Base-by-base conservation (phyloP, 2,113 vertebrate species). In the Xiphophorus couchianus region DNA sequence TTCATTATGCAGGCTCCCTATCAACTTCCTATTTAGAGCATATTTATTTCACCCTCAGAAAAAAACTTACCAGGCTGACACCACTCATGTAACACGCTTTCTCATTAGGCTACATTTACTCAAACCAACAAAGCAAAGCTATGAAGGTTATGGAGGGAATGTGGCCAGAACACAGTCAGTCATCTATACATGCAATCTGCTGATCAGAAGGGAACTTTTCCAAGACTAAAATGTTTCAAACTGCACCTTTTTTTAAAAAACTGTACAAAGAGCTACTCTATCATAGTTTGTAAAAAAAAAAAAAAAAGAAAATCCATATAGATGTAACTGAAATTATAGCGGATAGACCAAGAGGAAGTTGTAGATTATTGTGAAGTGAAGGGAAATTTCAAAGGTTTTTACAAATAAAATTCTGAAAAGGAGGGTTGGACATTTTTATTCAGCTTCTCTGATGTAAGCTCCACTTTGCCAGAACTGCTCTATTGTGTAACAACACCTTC, bases 81-180 rank as follows among this genome's bases (percentile, higher is more conserved):
- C 48, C 39, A 77, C 48, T 35, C 54, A 62, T 78, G 78, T 62
- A 14, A 79, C 42, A 79, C 33, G 67, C 64, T 82, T 67, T 60
- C 44, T 81, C 87, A 91, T 93, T 90, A 86, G 67, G 58, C 66
- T 80, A 71, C 71, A 70, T 78, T 86, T 82, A 82, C 58, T 71
- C 86, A 65, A 79, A 77, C 61, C 87, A 86, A 79, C 66, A 83
- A 84, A 84, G 72, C 62, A 19, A 72, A 69, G 74, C 72, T 83
- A 71, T 85, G 82, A 76, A 82, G 79, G 15, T 72, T 83, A 71
- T 85, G 82, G 74, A 82, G 79, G 15, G 86, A 83, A 81, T 89
- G 25, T 70, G 28, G 81, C 69, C 65, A 70, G 70, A 70, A 39
- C 64, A 76, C 33, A 68, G 69, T 82, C 67, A 73, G 29, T 54